Conservation (phyloP, 1,140 invertebrate genomes). For the Daktulosphaira vitifoliae region DNA sequence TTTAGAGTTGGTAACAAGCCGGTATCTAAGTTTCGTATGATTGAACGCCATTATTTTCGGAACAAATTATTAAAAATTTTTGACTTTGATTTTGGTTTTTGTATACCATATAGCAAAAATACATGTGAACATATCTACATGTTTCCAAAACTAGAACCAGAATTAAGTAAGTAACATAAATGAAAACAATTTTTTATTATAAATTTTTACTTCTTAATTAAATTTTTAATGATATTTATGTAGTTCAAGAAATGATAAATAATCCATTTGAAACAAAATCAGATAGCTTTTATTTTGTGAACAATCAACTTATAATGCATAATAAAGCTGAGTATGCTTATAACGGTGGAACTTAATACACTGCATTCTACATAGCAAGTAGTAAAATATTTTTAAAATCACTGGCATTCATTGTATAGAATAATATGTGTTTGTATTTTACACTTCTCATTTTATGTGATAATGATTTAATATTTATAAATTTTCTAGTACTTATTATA, state of each 20-base stretch:
- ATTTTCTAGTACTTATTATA: too few relatives aligned
- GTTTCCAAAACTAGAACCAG: constrained; percentile 78
- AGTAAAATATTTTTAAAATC: too few relatives aligned
- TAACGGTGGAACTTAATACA: constrained; percentile 51
- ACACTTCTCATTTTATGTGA: too few relatives aligned
- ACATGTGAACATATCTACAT: constrained; percentile 99
- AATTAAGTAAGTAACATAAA: constrained; percentile 64
- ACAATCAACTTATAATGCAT: constrained; percentile 95
- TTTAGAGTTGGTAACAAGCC: constrained; percentile 88
- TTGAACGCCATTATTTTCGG: constrained; percentile 93
- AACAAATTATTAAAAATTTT: constrained; percentile 94
- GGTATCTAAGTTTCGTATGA: constrained; percentile 96
- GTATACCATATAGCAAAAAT: constrained; percentile 94
- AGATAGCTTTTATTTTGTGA: constrained; percentile 98
- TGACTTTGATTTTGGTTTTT: constrained; percentile 99
- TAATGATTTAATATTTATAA: too few relatives aligned
- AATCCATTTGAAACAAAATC: constrained; percentile 94
- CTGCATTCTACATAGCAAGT: too few relatives aligned
- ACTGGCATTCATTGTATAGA: too few relatives aligned
- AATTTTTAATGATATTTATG: constrained; percentile 42
- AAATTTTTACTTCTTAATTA: constrained; percentile 16
- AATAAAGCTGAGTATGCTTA: constrained; percentile 98
- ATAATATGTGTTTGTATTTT: too few relatives aligned
- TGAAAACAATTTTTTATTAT: neutral
- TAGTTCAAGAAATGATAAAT: constrained; percentile 93